Conservation (phyloP, 2,888 invertebrate species). For the Cylloceria caligata region DNA sequence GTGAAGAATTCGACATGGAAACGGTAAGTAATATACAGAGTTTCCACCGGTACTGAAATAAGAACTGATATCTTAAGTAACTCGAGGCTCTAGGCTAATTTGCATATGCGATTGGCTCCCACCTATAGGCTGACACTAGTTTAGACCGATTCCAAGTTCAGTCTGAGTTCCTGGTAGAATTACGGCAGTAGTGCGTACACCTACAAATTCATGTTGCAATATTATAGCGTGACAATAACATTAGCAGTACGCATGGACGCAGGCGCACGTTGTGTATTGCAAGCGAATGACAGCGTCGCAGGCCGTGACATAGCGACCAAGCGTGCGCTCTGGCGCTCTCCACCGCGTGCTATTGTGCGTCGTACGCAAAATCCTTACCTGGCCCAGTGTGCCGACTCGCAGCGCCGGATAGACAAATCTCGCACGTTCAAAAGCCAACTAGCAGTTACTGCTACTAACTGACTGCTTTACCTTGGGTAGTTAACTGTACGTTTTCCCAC, state of each 20-base stretch:
- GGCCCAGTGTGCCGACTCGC: conserved; percentile 74
- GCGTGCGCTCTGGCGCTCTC: conserved; percentile 27
- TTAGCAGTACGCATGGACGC: neutral
- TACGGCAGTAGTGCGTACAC: no score
- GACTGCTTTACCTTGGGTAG: no score
- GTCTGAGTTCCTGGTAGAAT: no score
- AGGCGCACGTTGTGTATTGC: neutral
- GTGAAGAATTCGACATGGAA: conserved; percentile 81
- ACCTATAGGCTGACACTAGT: no score
- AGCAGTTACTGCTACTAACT: neutral
- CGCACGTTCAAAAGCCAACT: conserved; percentile 69
- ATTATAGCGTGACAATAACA: no score
- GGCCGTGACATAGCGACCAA: conserved; percentile 26
- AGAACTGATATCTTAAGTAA: no score
- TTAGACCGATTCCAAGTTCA: no score
- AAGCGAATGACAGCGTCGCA: conserved; percentile 35
- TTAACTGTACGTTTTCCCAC: no score
- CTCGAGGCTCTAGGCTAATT: no score
- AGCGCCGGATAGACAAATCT: conserved; percentile 74
- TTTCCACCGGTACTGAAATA: no score
- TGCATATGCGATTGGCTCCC: no score
- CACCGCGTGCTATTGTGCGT: neutral
- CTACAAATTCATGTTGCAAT: no score
- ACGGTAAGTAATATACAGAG: conserved; percentile 77
- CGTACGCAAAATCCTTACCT: conserved; percentile 46